phyloP scores from a whole-genome alignment of 2,113 vertebrate genomes.

The Syngnathus floridae region DNA sequence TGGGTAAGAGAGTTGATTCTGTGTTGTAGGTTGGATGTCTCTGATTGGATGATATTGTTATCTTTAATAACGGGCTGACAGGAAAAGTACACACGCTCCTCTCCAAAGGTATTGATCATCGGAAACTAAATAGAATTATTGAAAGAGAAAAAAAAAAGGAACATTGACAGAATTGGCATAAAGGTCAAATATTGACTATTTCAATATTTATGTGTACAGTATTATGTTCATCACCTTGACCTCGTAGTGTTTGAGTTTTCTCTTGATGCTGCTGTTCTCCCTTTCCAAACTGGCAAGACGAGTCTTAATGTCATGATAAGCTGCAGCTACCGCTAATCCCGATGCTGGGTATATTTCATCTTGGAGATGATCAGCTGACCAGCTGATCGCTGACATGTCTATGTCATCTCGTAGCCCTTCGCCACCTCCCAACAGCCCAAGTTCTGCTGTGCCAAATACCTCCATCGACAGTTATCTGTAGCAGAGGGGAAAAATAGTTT shows the following conservation, averaged over 20 bases:
- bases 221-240: slow-evolving; percentile 67
- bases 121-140: slow-evolving; percentile 68
- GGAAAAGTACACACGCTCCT: slow-evolving; percentile 67
- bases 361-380: slow-evolving; percentile 72
- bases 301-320: slow-evolving; percentile 88
- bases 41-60: slow-evolving; percentile 75
- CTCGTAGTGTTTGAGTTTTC: slow-evolving; percentile 83
- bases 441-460: slow-evolving; percentile 82
- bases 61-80: slow-evolving; percentile 72
- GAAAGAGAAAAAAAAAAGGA: not conserved
- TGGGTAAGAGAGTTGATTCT: slow-evolving; percentile 81
- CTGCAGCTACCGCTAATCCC: slow-evolving; percentile 84
- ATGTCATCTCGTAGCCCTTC: slow-evolving; percentile 78
- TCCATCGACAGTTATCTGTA: slow-evolving; percentile 72
- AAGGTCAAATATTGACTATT: not conserved
- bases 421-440: slow-evolving; percentile 78
- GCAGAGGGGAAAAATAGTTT: not conserved
- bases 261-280: slow-evolving; percentile 84
- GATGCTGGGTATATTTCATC: slow-evolving; percentile 82
- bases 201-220: not conserved
- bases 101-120: slow-evolving; percentile 74
- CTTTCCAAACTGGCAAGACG: slow-evolving; percentile 79
- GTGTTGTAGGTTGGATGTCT: slow-evolving; percentile 79
- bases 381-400: slow-evolving; percentile 68
- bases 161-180: not conserved